Evolutionary conservation across 2,113 vertebrate species (phyloP), one percentile per base, ranked within the genome.

Genomic region (Ginglymostoma cirratum): DNA sequence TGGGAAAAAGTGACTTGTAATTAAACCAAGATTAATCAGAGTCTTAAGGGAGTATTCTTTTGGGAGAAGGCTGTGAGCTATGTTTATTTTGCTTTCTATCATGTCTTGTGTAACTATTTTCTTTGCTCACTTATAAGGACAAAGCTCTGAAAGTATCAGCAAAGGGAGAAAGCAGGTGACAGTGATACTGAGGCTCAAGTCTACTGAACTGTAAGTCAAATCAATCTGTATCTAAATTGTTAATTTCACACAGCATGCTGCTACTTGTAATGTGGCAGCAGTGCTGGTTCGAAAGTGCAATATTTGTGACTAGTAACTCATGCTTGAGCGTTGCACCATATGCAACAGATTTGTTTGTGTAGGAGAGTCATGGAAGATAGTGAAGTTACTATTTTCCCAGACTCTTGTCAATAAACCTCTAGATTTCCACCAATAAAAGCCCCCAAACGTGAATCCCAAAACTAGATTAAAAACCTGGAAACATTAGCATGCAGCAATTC

Each of bases 101-200:
- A 6, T 69, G 23, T 94, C 34, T 94, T 19, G 10, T 92, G 30
- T 65, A 34, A 92, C 55, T 3, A 4, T 69, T 94, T 95, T 52
- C 0, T 52, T 72, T 95, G 23, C 30, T 45, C 14, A 95, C 24
- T 72, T 95, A 70, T 38, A 19, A 95, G 94, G 94, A 95, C 94
- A 95, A 52, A 95, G 67, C 45, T 76, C 94, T 76, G 94, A 95
- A 95, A 95, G 27, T 95, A 72, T 95, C 94, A 95, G 45, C 24
- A 14, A 95, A 72, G 15, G 42, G 69, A 10, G 94, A 95, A 72
- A 95, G 94, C 45, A 95, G 94, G 94, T 95, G 94, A 95, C 94
- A 95, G 45, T 76, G 94, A 95, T 48, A 34, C 67, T 95, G 69
- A 30, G 45, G 45, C 45, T 72, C 45, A 95, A 72, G 38, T 95